phyloP scores from a whole-genome alignment of 2,888 invertebrate genomes.

The Ectobius pallidus region DNA sequence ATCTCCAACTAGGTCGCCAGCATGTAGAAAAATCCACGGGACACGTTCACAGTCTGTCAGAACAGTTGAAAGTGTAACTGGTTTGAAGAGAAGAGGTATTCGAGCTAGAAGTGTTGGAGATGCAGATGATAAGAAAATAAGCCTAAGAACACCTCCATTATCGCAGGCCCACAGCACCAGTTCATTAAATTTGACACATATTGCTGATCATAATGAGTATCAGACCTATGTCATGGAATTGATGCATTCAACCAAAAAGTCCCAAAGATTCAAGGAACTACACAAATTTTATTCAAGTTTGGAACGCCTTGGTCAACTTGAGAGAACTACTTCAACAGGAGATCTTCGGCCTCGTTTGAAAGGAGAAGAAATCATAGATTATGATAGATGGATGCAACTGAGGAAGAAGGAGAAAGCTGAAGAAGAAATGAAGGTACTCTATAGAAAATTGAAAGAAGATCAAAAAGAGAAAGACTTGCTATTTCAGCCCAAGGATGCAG shows the following conservation, averaged over 20 bases:
- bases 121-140: slow-evolving; percentile 53
- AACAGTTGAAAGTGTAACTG: slow-evolving; percentile 52
- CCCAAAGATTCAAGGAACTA: slow-evolving; percentile 79
- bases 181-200: slow-evolving; percentile 53
- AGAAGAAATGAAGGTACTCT: slow-evolving; percentile 77
- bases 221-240: slow-evolving; percentile 71
- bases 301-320: slow-evolving; percentile 83
- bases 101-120: slow-evolving; percentile 72
- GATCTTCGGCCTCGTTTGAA: slow-evolving; percentile 73
- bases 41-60: slow-evolving; percentile 56
- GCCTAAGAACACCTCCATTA: slow-evolving; percentile 42
- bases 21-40: slow-evolving; percentile 67
- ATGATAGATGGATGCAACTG: slow-evolving; percentile 84
- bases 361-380: slow-evolving; percentile 84
- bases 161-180: slow-evolving; percentile 55
- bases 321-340: slow-evolving; percentile 72
- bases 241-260: slow-evolving; percentile 64
- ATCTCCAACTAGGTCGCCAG: slow-evolving; percentile 62
- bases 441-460: slow-evolving; percentile 75
- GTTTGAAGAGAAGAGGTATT: slow-evolving; percentile 55
- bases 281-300: slow-evolving; percentile 85
- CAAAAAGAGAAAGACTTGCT: slow-evolving; percentile 85
- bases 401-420: slow-evolving; percentile 81
- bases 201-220: slow-evolving; percentile 65
- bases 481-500: slow-evolving; percentile 76